These are phyloP conservation scores for Oligia latruncula DNA, from an alignment of 2,888 invertebrate genomes.

Conservation along the genomic window DNA sequence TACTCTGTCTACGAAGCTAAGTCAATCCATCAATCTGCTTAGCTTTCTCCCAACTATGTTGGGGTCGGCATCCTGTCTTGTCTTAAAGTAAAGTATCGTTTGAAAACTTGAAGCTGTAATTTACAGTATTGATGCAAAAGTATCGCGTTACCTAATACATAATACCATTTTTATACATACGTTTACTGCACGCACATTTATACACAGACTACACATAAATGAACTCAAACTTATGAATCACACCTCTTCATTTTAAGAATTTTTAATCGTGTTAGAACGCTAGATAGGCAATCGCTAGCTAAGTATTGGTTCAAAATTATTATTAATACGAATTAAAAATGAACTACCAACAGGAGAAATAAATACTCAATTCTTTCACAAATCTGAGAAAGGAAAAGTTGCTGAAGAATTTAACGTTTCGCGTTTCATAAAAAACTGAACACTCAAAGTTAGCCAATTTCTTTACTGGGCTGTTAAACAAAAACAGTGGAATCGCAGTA, in stretches of 20 bases:
- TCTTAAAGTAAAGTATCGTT: background rate
- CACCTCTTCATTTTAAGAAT: conserved; percentile 29
- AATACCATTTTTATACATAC: conserved; percentile 32
- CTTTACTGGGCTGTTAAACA: background rate
- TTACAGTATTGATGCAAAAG: conserved; percentile 25
- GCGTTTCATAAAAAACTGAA: background rate
- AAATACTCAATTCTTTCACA: background rate
- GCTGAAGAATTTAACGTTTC: background rate
- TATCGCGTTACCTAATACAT: conserved; percentile 16
- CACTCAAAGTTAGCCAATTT: background rate
- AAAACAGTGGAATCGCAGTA: background rate
- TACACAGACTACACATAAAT: conserved; percentile 32
- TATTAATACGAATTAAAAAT: conserved; percentile 13
- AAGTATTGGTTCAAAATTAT: conserved; percentile 37
- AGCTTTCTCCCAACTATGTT: background rate
- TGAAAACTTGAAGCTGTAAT: too few species aligned
- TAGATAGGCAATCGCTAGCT: conserved; percentile 51
- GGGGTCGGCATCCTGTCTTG: background rate
- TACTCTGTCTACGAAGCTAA: too few species aligned
- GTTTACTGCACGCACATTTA: conserved; percentile 46
- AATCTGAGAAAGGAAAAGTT: background rate
- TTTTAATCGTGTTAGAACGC: conserved; percentile 26
- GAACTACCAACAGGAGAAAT: background rate
- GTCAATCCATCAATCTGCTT: too few species aligned
- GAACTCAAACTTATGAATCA: conserved; percentile 49